Percentiles rank a stretch among this genome's conserved stretches.
phyloP scores from a whole-genome alignment of 2,797 vertebrate genomes.

The Anguilla obscura region DNA sequence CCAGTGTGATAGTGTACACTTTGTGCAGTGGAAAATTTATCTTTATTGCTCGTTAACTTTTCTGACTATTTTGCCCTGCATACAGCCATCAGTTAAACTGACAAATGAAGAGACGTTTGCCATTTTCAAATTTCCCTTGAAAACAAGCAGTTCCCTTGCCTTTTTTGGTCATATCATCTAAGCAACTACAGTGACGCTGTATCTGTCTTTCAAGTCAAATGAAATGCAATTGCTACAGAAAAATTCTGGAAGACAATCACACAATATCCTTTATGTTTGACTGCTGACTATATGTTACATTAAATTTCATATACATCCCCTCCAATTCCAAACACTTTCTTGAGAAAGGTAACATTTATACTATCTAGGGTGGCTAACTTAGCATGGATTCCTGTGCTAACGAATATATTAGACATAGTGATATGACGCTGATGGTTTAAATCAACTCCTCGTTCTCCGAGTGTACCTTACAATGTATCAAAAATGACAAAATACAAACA shows the following conservation, averaged over 20 bases:
- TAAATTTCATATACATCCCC: not conserved
- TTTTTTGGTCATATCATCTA: not conserved
- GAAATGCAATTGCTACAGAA: not conserved
- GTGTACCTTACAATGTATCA: not conserved
- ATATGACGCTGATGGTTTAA: not conserved
- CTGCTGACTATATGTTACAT: not conserved
- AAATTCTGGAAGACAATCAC: not conserved
- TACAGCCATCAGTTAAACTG: not conserved
- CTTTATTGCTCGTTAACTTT: not conserved
- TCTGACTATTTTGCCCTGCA: not conserved
- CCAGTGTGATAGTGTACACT: not conserved
- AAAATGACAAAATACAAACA: slow-evolving; percentile 22
- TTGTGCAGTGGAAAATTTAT: not conserved
- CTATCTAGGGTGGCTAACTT: not conserved
- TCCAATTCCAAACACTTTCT: not conserved
- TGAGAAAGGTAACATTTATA: not conserved
- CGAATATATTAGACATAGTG: not conserved
- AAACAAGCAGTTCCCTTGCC: not conserved
- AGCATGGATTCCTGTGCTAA: not conserved
- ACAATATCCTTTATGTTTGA: not conserved
- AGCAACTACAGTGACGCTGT: not conserved
- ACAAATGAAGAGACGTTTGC: not conserved
- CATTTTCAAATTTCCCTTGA: not conserved
- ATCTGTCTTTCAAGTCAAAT: not conserved
- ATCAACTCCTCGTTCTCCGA: not conserved